Conservation (phyloP, 2,888 invertebrate species). For the Drepanosiphum platanoidis region DNA sequence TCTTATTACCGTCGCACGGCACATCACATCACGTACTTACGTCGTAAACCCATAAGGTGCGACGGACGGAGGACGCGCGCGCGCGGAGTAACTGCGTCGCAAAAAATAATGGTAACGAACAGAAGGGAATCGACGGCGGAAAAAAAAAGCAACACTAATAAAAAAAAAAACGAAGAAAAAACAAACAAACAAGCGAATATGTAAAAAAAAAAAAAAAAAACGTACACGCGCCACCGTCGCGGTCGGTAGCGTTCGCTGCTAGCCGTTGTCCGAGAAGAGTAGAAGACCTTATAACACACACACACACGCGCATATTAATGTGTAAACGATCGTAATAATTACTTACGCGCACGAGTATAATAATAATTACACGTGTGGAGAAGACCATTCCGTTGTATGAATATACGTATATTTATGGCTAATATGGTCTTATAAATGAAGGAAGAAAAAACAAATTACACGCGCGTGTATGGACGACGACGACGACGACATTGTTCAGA, state of each 20-base stretch:
- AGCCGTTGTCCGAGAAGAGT: no score
- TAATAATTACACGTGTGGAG: no score
- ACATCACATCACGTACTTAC: constrained; percentile 15
- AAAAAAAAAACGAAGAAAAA: background rate
- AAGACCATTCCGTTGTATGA: no score
- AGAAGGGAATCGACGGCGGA: background rate
- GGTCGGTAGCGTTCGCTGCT: background rate
- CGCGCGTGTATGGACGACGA: no score
- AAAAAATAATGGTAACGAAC: background rate
- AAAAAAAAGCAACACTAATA: background rate
- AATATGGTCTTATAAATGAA: no score
- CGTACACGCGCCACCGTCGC: background rate
- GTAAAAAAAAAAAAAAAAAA: background rate
- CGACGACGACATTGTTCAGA: no score
- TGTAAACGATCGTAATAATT: no score
- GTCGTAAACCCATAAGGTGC: constrained; percentile 32
- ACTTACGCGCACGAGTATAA: background rate
- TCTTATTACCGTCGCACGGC: background rate
- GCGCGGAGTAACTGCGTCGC: background rate
- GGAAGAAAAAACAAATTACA: no score
- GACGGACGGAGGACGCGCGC: background rate
- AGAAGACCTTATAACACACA: no score
- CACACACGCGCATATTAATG: no score
- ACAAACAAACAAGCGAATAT: background rate
- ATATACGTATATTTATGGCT: no score